These are phyloP conservation scores for Agonopterix arenella DNA, from an alignment of 2,888 invertebrate species.

Conservation along the genomic window DNA sequence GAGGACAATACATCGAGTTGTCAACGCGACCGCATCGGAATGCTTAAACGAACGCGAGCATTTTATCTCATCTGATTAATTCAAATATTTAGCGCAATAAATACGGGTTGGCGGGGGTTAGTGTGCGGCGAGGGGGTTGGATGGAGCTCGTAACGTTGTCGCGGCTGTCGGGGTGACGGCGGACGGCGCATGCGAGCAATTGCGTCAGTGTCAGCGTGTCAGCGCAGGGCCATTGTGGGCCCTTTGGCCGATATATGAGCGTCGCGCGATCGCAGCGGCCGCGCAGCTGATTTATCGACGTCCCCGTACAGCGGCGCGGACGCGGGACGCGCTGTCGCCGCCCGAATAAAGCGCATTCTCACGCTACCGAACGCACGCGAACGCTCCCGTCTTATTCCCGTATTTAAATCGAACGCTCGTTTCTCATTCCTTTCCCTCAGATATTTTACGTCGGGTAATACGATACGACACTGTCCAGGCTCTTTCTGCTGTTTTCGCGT, in stretches of 20 bases:
- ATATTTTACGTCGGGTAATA: conserved; percentile 76
- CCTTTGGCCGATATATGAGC: conserved; percentile 58
- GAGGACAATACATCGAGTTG: conserved; percentile 73
- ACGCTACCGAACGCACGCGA: conserved; percentile 75
- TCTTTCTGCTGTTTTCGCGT: conserved; percentile 69
- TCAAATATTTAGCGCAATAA: conserved; percentile 76
- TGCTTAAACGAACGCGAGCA: conserved; percentile 66
- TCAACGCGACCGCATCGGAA: conserved; percentile 72
- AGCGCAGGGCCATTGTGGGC: conserved; percentile 59
- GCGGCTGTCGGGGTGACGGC: conserved; percentile 36
- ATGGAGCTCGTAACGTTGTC: conserved; percentile 30
- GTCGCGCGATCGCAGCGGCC: conserved; percentile 43
- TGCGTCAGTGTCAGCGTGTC: conserved; percentile 67
- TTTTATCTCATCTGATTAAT: conserved; percentile 76
- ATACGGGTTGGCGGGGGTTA: conserved; percentile 39
- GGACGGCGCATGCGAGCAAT: conserved; percentile 62
- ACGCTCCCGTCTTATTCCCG: conserved; percentile 61
- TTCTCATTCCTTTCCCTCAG: conserved; percentile 74
- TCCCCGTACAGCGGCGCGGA: conserved; percentile 29
- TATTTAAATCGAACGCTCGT: conserved; percentile 72
- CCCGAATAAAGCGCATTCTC: conserved; percentile 73
- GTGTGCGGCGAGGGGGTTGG: conserved; percentile 25
- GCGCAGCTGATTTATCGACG: conserved; percentile 69
- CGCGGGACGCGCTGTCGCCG: conserved; percentile 50
- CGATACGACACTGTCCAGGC: conserved; percentile 76